phyloP scores from a whole-genome alignment of 2,888 invertebrate genomes.

The Alloscopus bannaensis region DNA sequence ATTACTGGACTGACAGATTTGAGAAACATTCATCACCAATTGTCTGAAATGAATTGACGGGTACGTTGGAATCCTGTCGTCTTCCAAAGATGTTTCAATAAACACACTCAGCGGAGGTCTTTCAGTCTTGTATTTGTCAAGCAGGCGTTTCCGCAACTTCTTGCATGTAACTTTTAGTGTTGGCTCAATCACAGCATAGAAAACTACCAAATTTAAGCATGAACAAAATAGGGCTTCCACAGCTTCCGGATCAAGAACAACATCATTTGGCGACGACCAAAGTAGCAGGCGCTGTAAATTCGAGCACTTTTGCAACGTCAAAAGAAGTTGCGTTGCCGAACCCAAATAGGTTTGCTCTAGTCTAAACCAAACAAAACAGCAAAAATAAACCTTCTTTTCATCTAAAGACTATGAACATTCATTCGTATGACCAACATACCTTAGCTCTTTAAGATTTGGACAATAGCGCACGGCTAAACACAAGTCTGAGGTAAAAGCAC shows the following conservation, averaged over 20 bases:
- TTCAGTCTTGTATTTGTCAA: slow-evolving; percentile 47
- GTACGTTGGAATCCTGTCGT: slow-evolving; percentile 57
- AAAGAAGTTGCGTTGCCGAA: slow-evolving; percentile 46
- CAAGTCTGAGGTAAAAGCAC: slow-evolving; percentile 63
- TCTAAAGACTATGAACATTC: not conserved
- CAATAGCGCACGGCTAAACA: slow-evolving; percentile 61
- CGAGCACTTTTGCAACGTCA: slow-evolving; percentile 52
- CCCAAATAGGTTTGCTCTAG: slow-evolving; percentile 70
- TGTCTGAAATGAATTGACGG: slow-evolving; percentile 69
- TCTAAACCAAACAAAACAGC: slow-evolving; percentile 44
- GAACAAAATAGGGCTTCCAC: slow-evolving; percentile 34
- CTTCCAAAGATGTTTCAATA: slow-evolving; percentile 57
- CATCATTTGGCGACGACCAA: slow-evolving; percentile 62
- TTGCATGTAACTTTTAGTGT: slow-evolving; percentile 59
- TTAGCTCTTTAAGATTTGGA: slow-evolving; percentile 59
- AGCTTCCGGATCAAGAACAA: slow-evolving; percentile 22
- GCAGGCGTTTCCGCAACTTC: slow-evolving; percentile 40
- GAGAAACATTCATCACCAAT: slow-evolving; percentile 62
- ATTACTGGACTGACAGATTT: slow-evolving; percentile 63
- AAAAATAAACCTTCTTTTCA: not conserved
- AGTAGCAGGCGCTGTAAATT: slow-evolving; percentile 61
- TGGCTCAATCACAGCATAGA: slow-evolving; percentile 60
- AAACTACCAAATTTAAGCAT: slow-evolving; percentile 50
- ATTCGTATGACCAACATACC: too few species aligned
- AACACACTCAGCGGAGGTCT: slow-evolving; percentile 59